Conservation (phyloP, 2,113 vertebrate species). For the Engraulis encrasicolus region DNA sequence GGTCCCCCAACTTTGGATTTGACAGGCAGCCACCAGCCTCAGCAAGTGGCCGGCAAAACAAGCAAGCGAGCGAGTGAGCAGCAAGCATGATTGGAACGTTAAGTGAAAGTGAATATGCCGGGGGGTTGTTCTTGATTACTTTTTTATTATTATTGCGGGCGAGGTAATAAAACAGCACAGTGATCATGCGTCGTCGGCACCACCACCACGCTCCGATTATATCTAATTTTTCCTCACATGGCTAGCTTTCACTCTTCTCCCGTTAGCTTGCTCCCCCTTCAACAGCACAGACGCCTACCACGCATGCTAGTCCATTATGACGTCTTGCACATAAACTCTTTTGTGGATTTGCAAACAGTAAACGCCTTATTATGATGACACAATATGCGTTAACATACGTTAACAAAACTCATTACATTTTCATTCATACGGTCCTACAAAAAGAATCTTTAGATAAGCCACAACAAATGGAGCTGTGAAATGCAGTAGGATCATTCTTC, state of each 20-base stretch:
- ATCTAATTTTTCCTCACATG: slow-evolving; percentile 53
- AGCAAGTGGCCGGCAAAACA: slow-evolving; percentile 31
- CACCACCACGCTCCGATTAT: slow-evolving; percentile 58
- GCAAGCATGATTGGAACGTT: slow-evolving; percentile 40
- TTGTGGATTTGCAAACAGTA: not conserved
- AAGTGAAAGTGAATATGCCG: slow-evolving; percentile 70
- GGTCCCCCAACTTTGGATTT: slow-evolving; percentile 19
- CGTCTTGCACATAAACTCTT: not conserved
- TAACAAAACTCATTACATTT: not conserved
- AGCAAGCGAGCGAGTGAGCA: not conserved
- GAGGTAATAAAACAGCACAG: slow-evolving; percentile 64
- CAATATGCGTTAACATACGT: not conserved
- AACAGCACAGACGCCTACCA: not conserved
- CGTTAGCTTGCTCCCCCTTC: not conserved
- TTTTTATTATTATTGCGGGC: slow-evolving; percentile 66
- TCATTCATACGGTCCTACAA: too few relatives aligned
- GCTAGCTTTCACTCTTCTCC: slow-evolving; percentile 39
- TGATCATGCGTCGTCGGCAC: slow-evolving; percentile 56
- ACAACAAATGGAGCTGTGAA: not conserved
- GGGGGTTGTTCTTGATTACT: slow-evolving; percentile 70
- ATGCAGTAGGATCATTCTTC: not conserved
- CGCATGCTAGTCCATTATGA: not conserved
- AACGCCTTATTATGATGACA: not conserved
- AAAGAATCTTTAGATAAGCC: not conserved
- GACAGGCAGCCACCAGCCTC: slow-evolving; percentile 28